phyloP scores from a whole-genome alignment of 1,140 invertebrate species.

The Eurosta solidaginis region DNA sequence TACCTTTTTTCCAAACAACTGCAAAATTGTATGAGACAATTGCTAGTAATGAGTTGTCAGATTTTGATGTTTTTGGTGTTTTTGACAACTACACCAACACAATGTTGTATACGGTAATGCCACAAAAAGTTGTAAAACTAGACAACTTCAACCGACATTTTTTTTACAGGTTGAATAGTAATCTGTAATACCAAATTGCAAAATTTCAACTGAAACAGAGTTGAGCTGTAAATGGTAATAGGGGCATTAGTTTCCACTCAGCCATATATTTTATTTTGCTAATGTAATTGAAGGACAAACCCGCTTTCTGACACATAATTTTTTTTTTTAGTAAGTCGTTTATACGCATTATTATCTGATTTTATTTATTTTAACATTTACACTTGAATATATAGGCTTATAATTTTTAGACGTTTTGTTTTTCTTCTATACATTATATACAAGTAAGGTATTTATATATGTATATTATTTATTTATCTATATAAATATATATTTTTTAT shows the following conservation, averaged over 20 bases:
- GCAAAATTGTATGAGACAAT: too few species aligned
- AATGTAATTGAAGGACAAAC: neutral
- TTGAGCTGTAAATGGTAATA: too few species aligned
- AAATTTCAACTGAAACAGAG: too few species aligned
- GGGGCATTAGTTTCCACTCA: neutral
- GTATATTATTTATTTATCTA: neutral
- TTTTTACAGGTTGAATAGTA: too few species aligned
- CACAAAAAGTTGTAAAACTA: too few species aligned
- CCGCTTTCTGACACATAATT: neutral
- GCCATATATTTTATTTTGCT: neutral
- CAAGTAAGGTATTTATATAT: neutral
- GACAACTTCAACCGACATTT: too few species aligned
- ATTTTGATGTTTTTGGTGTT: too few species aligned
- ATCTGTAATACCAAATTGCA: too few species aligned
- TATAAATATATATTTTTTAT: neutral
- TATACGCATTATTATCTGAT: slow-evolving; percentile 7
- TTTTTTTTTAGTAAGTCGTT: neutral
- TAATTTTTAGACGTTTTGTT: neutral
- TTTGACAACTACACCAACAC: too few species aligned
- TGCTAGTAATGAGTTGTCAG: too few species aligned
- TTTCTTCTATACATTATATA: slow-evolving; percentile 14
- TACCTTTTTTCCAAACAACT: too few species aligned
- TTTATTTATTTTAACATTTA: neutral
- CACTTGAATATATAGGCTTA: neutral
- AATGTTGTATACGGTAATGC: too few species aligned